Base-by-base conservation (phyloP, 2,797 vertebrate species). In the Lithobates pipiens region DNA sequence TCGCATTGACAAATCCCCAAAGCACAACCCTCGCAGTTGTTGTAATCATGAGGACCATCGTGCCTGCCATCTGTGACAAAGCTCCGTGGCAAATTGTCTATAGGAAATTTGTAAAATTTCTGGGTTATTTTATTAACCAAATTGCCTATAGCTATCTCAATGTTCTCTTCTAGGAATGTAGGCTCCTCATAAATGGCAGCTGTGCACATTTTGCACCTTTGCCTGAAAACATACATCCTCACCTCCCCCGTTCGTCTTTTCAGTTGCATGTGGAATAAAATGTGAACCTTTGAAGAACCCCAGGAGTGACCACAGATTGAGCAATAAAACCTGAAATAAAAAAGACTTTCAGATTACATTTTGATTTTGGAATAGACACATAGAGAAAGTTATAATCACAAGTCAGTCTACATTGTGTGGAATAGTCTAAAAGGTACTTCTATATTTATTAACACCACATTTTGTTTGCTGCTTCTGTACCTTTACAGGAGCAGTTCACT, bases 211-310 rank as follows among this genome's bases (percentile, higher is more conserved):
- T 75, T 82, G 63, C 80, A 82, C 32, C 67, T 82, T 46, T 82
- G 80, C 25, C 67, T 82, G 80, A 82, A 82, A 32, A 82, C 21
- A 42, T 75, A 25, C 71, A 82, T 82, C 71, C 10, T 82, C 32
- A 65, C 80, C 54, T 44, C 2, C 4, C 71, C 57, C 0, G 13
- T 11, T 11, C 6, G 39, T 21, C 23, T 65, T 15, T 21, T 7
- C 10, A 44, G 23, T 15, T 46, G 42, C 54, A 82, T 82, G 32
- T 82, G 34, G 34, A 82, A 82, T 65, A 82, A 25, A 15, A 82
- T 18, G 32, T 65, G 80, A 10, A 82, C 80, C 16, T 82, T 74
- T 65, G 34, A 65, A 39, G 80, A 82, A 63, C 54, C 70, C 80
- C 80, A 82, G n/a, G 7, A 10, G 18, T 71, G 80, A 15, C 34